Base-by-base conservation (phyloP, 2,113 vertebrate species). In the Sebastes fasciatus region DNA sequence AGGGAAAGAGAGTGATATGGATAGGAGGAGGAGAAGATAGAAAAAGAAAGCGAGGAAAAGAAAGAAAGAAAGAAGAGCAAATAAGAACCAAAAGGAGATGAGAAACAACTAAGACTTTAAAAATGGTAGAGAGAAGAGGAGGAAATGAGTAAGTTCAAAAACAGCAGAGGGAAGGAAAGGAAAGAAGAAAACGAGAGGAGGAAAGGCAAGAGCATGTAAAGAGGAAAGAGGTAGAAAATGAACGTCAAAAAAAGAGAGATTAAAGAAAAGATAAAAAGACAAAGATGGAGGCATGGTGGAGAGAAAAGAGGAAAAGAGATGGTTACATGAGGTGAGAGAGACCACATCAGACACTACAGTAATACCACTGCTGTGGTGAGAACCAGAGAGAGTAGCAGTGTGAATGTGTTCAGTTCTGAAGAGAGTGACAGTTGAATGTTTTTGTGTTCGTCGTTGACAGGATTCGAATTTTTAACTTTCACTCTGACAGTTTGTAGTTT, bases 381-480 rank as follows among this genome's bases (percentile, higher is more conserved):
- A 34, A 34, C 34, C 34, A 34, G 45, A 64, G 46, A 52, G 13
- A 80, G 78, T 79, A 64, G 11, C 1, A 64, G 46, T 54, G 61
- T 63, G 60, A 72, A 51, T 48, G 58, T 66, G 40, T 80, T 87
- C 82, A 87, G 82, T 79, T 85, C 1, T 49, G 14, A 63, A 49
- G n/a, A 34, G 74, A 85, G 43, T 83, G 91, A 86, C 91, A 83
- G 92, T 92, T 94, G 73, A 79, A 62, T 80, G 62, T 82, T 84
- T 86, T 74, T 76, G 63, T 48, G 46, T 67, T 80, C 1, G 21
- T 48, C 46, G 60, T 82, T 79, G 49, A 26, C 43, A 70, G 17
- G 73, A 74, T 77, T 82, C 26, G 9, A 92, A 67, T 82, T 77
- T 79, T 81, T 16, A 88, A 91, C 91, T 94, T 90, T 93, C 93